Evolutionary conservation across 2,888 invertebrate species (phyloP).

Genomic region (Drosophila flavopinicola): DNA sequence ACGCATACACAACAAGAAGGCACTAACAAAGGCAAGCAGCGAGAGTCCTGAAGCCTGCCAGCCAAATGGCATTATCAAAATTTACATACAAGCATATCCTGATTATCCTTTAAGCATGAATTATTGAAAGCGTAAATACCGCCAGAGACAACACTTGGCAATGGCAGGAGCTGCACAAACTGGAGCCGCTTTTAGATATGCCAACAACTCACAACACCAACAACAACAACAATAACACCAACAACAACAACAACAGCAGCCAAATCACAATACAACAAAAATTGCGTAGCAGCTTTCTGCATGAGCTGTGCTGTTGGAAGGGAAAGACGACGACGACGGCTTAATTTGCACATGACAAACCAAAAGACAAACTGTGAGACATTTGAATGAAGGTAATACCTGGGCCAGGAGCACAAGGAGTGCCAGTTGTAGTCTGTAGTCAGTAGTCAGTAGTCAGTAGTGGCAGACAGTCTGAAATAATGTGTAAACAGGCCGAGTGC

Average conservation of each 20-base stretch:
- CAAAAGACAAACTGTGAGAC: constrained; percentile 62
- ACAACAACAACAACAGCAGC: constrained; percentile 5
- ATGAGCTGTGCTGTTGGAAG: constrained; percentile 12
- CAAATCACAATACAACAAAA: constrained; percentile 36
- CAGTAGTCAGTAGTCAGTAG: background rate
- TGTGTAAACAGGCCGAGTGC: constrained; percentile 28
- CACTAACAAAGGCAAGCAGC: background rate
- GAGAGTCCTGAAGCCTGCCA: constrained; percentile 37
- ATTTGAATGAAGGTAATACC: constrained; percentile 42
- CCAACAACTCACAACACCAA: constrained; percentile 23
- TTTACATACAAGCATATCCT: constrained; percentile 80
- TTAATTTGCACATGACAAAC: constrained; percentile 77
- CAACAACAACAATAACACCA: constrained; percentile 17
- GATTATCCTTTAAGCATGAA: constrained; percentile 80
- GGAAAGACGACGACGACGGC: constrained; percentile 45
- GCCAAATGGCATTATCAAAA: constrained; percentile 78
- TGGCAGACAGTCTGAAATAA: constrained; percentile 24
- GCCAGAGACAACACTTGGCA: constrained; percentile 57
- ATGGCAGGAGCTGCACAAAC: constrained; percentile 17
- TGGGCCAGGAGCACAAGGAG: constrained; percentile 1
- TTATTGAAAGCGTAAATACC: constrained; percentile 81
- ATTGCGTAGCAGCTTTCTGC: constrained; percentile 40
- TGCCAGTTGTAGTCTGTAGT: too few species aligned
- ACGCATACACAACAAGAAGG: background rate
- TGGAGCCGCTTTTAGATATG: constrained; percentile 38